phyloP scores from a whole-genome alignment of 2,888 invertebrate genomes.

The Cephalotes varians region DNA sequence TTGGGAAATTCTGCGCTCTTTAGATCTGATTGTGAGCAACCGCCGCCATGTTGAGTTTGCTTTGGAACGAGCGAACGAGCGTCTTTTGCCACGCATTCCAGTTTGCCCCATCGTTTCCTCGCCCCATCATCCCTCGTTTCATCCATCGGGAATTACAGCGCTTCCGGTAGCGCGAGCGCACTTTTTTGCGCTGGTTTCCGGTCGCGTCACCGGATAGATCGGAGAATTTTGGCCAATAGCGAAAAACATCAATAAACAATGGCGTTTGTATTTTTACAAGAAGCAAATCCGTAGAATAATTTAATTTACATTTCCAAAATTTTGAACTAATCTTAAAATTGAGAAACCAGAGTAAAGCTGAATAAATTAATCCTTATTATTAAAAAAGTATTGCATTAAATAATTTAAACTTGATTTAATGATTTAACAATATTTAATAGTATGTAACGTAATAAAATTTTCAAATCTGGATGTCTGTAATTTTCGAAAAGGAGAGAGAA shows the following conservation, averaged over 20 bases:
- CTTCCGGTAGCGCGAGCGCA: slow-evolving; percentile 13
- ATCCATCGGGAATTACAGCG: slow-evolving; percentile 15
- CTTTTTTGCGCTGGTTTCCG: slow-evolving; percentile 23
- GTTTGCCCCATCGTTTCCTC: background rate
- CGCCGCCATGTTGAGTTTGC: background rate
- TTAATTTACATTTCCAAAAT: background rate
- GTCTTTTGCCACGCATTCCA: slow-evolving; percentile 10
- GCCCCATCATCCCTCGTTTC: background rate
- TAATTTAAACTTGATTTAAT: background rate
- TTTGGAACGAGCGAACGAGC: background rate
- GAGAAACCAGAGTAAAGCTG: background rate
- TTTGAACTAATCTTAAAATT: background rate
- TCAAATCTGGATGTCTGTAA: background rate
- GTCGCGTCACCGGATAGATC: slow-evolving; percentile 4
- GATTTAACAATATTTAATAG: background rate
- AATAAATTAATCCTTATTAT: background rate
- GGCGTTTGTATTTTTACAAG: no score
- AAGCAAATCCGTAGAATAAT: background rate
- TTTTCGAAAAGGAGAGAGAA: no score
- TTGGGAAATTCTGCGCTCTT: slow-evolving; percentile 51
- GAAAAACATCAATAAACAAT: background rate
- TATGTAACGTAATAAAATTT: background rate
- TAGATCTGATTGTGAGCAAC: slow-evolving; percentile 38
- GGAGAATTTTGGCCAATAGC: background rate
- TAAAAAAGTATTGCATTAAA: background rate